Conservation (phyloP, 2,888 invertebrate species). For the Julus scandinavius region DNA sequence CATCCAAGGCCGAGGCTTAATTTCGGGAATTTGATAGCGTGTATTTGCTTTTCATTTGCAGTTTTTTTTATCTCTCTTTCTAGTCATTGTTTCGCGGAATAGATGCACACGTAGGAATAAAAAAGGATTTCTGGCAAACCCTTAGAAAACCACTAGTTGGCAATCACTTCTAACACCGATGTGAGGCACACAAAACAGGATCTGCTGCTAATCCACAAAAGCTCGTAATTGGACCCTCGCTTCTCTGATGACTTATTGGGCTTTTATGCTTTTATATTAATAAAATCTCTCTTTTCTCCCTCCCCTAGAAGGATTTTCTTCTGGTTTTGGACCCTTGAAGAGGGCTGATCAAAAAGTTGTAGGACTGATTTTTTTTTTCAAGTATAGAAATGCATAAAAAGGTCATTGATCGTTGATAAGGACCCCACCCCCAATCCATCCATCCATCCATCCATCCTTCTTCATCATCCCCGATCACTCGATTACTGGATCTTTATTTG, state of each 20-base stretch:
- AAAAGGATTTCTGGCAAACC: not conserved
- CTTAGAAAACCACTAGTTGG: not conserved
- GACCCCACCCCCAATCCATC: too few relatives aligned
- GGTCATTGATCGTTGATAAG: too few relatives aligned
- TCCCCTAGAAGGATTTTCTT: too few relatives aligned
- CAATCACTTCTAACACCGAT: not conserved
- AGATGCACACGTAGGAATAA: not conserved
- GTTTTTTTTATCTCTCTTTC: not conserved
- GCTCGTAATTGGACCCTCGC: not conserved
- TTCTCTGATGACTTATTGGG: not conserved
- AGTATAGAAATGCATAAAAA: too few relatives aligned
- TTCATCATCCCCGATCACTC: too few relatives aligned
- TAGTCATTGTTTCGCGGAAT: not conserved
- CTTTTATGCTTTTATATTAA: not conserved
- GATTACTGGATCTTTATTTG: not conserved
- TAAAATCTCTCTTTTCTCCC: not conserved
- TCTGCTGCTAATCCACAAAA: not conserved
- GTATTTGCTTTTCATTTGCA: slow-evolving; percentile 14
- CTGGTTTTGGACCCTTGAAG: too few relatives aligned
- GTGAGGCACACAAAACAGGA: not conserved
- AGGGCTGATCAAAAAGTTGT: too few relatives aligned
- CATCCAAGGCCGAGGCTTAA: not conserved
- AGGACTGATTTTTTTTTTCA: too few relatives aligned
- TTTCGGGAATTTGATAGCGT: not conserved
- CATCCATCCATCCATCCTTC: too few relatives aligned